These are phyloP conservation scores for Lasiommata megera DNA, from an alignment of 2,888 invertebrate genomes.

Conservation along the genomic window DNA sequence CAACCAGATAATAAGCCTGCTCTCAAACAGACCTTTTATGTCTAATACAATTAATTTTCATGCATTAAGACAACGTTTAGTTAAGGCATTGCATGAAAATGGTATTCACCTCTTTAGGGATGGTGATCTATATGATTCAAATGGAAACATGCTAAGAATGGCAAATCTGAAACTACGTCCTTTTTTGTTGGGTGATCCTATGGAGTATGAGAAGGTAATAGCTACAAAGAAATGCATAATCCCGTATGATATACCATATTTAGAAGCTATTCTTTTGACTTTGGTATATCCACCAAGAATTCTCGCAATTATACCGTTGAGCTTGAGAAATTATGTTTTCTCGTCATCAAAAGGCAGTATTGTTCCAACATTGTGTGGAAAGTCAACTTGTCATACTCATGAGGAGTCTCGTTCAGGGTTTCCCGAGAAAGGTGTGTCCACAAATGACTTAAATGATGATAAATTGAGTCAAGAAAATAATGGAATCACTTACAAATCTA, in stretches of 20 bases:
- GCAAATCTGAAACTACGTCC: constrained; percentile 49
- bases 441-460: neutral
- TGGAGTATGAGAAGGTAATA: constrained; percentile 36
- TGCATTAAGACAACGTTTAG: constrained; percentile 40
- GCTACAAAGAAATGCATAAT: constrained; percentile 26
- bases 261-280: constrained; percentile 50
- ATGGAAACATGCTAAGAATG: constrained; percentile 41
- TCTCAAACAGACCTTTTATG: neutral
- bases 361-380: neutral
- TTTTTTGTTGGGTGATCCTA: constrained; percentile 48
- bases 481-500: neutral
- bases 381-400: neutral
- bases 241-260: constrained; percentile 38
- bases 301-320: constrained; percentile 54
- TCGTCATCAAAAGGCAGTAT: constrained; percentile 16
- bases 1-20: constrained; percentile 5
- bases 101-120: constrained; percentile 40
- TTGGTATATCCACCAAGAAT: constrained; percentile 46
- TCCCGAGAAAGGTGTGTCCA: neutral
- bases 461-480: neutral
- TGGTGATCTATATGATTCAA: constrained; percentile 42
- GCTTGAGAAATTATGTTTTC: constrained; percentile 35
- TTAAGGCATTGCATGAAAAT: constrained; percentile 45
- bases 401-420: neutral
- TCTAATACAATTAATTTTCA: constrained; percentile 35